Base-by-base conservation (phyloP, 2,888 invertebrate species). In the Meliscaeva auricollis region DNA sequence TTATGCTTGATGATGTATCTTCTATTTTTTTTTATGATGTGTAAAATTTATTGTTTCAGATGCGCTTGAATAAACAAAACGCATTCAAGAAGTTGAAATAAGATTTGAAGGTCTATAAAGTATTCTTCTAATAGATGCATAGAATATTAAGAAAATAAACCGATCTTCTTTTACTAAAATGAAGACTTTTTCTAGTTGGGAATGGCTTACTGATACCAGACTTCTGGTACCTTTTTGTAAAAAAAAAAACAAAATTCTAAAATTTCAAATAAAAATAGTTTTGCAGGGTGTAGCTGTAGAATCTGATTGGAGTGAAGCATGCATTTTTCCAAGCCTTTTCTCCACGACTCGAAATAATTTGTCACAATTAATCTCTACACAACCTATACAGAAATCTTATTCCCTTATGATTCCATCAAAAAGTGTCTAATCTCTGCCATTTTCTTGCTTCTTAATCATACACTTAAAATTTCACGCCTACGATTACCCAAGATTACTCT, bases 11-110 rank as follows among this genome's bases (percentile, higher is more conserved):
- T 84, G 80, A 80, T 84, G 75, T 50, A 80, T 72, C 80, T 82
- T 58, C 69, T 77, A 73, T 62, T 44, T 54, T 48, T 82, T 74
- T 76, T 84, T 84, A 84, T 84, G 84, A 84, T 80, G 84, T 84
- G 84, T 84, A 72, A 72, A 84, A 84, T 84, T 80, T 80, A 84
- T 80, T 79, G 68, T 76, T 76, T 20, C n/a, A 20, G 52, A 54
- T 75, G 84, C 75, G 84, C 70, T 48, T 84, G 80, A 80, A 79
- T 62, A 20, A 84, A 72, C 75, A 46, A n/a, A 46, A 11, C 9
- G 9, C 26, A 26, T 26, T 44, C n/a, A 7, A n/a, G n/a, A 15
- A 44, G 44, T 41, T 9, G 13, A 20, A n/a, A 26, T 9, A 58
- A 38, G 20, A n/a, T 58, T 9, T 20, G 30, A 15, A 54, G 15